Evolutionary conservation across 2,888 invertebrate species (phyloP).

Genomic region (Lasioglossum leucozonium): DNA sequence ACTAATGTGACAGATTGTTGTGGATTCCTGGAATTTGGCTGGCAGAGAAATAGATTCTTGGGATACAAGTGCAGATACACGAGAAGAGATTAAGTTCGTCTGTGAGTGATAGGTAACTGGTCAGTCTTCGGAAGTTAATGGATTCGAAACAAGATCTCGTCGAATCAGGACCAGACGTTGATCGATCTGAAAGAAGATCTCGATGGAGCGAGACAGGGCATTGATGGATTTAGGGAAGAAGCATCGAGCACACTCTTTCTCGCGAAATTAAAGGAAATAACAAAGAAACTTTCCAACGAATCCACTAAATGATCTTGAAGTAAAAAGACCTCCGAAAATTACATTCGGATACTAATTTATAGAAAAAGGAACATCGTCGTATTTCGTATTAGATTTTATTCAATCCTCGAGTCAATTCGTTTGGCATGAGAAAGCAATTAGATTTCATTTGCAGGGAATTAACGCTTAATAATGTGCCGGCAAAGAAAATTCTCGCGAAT

Average conservation of each 20-base stretch:
- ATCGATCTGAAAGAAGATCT: constrained; percentile 25
- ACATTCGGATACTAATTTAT: neutral
- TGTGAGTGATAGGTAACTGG: constrained; percentile 5
- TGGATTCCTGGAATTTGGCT: neutral
- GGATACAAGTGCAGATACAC: neutral
- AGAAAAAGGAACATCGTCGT: neutral
- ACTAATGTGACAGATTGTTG: neutral
- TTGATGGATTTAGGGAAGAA: constrained; percentile 21
- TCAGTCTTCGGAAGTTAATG: constrained; percentile 12
- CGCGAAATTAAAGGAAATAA: neutral
- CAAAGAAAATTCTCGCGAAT: neutral
- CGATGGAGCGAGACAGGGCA: constrained; percentile 1
- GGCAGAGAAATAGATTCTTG: neutral
- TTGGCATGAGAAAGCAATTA: neutral
- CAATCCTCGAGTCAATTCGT: neutral
- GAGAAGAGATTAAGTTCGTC: constrained; percentile 10
- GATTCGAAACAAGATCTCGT: constrained; percentile 19
- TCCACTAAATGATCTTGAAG: neutral
- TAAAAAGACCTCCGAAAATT: neutral
- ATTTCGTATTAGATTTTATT: neutral
- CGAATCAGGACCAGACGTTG: constrained; percentile 7
- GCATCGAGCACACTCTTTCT: neutral
- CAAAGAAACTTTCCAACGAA: neutral
- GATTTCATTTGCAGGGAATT: neutral
- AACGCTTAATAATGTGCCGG: neutral